Percentiles rank a stretch among this genome's conserved stretches.
These are phyloP conservation scores for Gastracanthus pulcherrimus DNA, from an alignment of 2,888 invertebrate species.

Conservation along the genomic window DNA sequence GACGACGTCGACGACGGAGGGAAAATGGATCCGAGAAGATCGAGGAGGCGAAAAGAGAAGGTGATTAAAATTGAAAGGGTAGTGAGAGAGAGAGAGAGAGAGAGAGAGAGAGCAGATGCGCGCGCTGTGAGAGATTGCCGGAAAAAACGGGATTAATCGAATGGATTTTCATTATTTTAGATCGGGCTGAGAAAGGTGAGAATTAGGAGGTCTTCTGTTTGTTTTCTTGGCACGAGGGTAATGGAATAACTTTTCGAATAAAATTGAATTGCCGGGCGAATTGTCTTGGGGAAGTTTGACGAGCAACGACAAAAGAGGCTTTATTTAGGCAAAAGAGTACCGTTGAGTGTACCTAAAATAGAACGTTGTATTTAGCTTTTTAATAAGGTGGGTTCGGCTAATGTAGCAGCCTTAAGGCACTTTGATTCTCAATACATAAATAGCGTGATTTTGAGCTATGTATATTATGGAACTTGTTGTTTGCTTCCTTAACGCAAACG, in stretches of 20 bases:
- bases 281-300: neutral
- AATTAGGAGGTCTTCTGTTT: slow-evolving; percentile 1
- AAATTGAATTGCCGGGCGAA: neutral
- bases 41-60: neutral
- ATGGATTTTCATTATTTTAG: slow-evolving; percentile 42
- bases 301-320: neutral
- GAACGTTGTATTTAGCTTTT: too few species aligned
- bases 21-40: neutral
- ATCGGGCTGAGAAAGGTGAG: neutral
- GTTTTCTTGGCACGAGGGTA: neutral
- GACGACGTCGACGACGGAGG: neutral
- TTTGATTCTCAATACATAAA: too few species aligned
- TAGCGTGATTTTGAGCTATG: too few species aligned
- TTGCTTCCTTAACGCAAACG: too few species aligned
- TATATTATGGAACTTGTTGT: too few species aligned
- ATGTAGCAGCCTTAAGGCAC: too few species aligned
- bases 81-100: too few species aligned
- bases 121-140: neutral
- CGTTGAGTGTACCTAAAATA: too few species aligned
- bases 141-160: slow-evolving; percentile 29
- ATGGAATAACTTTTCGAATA: neutral
- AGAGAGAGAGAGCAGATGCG: too few species aligned
- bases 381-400: too few species aligned
- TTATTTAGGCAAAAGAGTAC: too few species aligned
- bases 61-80: slow-evolving; percentile 30